Base-by-base conservation (phyloP, 2,888 invertebrate genomes). In the Urechis unicinctus region DNA sequence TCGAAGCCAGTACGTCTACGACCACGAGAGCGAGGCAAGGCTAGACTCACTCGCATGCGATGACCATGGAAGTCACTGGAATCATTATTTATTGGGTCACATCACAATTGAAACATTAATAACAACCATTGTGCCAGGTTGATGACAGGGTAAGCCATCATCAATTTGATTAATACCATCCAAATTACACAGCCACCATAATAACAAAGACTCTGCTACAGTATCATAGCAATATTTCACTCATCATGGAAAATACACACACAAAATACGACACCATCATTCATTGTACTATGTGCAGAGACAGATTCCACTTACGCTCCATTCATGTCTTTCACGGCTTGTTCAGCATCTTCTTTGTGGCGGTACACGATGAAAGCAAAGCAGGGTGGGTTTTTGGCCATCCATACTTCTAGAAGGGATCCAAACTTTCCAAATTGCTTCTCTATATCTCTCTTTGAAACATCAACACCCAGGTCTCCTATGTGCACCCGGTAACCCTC, bases 301-400 rank as follows among this genome's bases (percentile, higher is more conserved):
- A n/a, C n/a, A n/a, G n/a, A n/a, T n/a, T 36, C 36, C 26, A 74
- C 81, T 79, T 79, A 83, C 82, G 86, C 85, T 77, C 86, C 85
- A 80, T 86, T 86, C 82, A 88, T 87, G 80, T 87, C 87, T 70
- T 86, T 85, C 81, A 88, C 84, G 80, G 88, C 85, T 78, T 86
- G 87, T 78, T 87, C 85, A 82, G 83, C 83, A 70, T 82, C 80
- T 64, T 82, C 81, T 63, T 80, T 80, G 60, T 81, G 79, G 65
- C 81, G 81, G 69, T 77, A 84, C 9, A 83, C 83, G 50, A 83
- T 80, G 75, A 84, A 83, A n/a, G 83, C 83, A 77, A 83, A 84
- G 65, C 83, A 83, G 1, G 83, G 84, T 9, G 83, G 82, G 62
- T 82, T 83, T 60, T 81, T 80, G 0, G 83, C 83, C 71, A 84